Evolutionary conservation across 1,140 invertebrate genomes (phyloP), one percentile per base, ranked within the genome.

Genomic region (Drosophila baimaii): DNA sequence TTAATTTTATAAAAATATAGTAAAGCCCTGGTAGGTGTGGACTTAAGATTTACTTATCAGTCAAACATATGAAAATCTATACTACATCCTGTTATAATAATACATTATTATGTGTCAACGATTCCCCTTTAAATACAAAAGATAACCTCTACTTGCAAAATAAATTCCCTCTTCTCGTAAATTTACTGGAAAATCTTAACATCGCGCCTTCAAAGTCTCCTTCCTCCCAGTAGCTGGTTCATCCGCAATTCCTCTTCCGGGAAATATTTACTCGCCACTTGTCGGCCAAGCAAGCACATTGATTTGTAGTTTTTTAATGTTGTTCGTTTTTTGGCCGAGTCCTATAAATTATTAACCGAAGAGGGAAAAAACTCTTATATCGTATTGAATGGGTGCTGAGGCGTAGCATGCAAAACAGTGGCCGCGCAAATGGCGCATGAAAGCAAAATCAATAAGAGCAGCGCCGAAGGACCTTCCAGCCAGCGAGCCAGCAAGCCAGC

Each of bases 381-480:
- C 13, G 63, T 17, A 54, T 58, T 51, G 10, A 31, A 27, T 17
- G 41, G 49, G 54, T 63, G 23, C 41, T 46, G 70, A 64, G 61
- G 69, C 73, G 77, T 80, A 21, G 68, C 58, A 85, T 84, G 81
- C 78, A 81, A 81, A 86, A 73, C 63, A 59, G 21, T 57, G 75
- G 23, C 63, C 58, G 78, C 51, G 66, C 57, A 85, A 85, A 85
- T 85, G 81, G 76, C 75, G 81, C 81, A 85, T 85, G 79, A 85
- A 86, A 66, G 35, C 65, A 84, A 86, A 85, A 85, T 86, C 81
- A 85, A 85, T 85, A 85, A 81, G 59, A 70, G 47, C 23, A 31
- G 17, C 49, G 58, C 46, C 61, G 37, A 52, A 65, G 41, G 57
- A 72, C 44, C 62, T 73, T 62, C 17, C 27, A 23, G 43, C 58